Conservation (phyloP, 2,888 invertebrate genomes). For the Tetranychus piercei region DNA sequence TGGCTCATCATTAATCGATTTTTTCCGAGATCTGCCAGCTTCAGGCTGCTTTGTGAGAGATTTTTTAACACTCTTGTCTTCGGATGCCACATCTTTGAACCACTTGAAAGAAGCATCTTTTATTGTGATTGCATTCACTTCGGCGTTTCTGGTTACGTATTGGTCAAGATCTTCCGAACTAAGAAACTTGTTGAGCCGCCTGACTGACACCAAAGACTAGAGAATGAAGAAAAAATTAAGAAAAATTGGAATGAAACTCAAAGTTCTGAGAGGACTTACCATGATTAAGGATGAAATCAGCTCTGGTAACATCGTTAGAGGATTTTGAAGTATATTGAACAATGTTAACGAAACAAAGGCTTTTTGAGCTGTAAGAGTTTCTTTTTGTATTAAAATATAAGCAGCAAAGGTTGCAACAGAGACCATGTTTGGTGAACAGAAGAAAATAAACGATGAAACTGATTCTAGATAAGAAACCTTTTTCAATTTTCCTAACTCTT, state of each 20-base stretch:
- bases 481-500: slow-evolving; percentile 73
- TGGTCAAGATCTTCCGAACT: slow-evolving; percentile 71
- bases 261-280: slow-evolving; percentile 5
- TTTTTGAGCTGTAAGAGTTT: slow-evolving; percentile 56
- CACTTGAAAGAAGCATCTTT: slow-evolving; percentile 32
- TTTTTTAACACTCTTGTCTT: background rate
- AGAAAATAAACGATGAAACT: slow-evolving; percentile 53
- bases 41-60: too few species aligned
- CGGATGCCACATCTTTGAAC: slow-evolving; percentile 26
- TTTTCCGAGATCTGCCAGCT: background rate
- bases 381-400: slow-evolving; percentile 46
- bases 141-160: slow-evolving; percentile 38
- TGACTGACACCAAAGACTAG: slow-evolving; percentile 51
- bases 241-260: background rate
- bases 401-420: slow-evolving; percentile 64
- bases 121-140: slow-evolving; percentile 52
- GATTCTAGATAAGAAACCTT: slow-evolving; percentile 73
- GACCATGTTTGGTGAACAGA: slow-evolving; percentile 81
- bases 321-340: slow-evolving; percentile 69
- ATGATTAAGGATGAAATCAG: slow-evolving; percentile 25
- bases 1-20: background rate
- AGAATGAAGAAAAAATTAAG: background rate
- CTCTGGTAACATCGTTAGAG: slow-evolving; percentile 41
- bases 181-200: slow-evolving; percentile 76
- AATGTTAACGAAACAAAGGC: slow-evolving; percentile 70